Base-by-base conservation (phyloP, 2,113 vertebrate genomes). In the Polyodon spathula region DNA sequence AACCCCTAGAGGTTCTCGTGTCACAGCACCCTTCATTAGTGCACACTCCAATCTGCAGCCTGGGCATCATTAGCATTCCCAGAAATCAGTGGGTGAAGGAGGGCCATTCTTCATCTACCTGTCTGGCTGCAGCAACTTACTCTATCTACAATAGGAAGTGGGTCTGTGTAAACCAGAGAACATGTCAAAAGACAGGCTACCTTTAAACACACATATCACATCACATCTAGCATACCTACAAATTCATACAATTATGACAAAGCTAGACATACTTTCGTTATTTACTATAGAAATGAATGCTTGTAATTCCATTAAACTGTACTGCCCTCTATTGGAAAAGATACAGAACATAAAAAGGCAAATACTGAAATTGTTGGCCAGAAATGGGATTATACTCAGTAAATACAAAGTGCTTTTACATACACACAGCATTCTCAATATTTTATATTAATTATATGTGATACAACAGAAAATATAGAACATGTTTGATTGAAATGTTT, bases 301-400 rank as follows among this genome's bases (percentile, higher is more conserved):
- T 37, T 63, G 62, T 64, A 66, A 75, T 75, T 84, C 80, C 73
- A 78, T 80, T 81, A 80, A 78, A 84, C 81, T 78, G 81, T 68
- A 85, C 82, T 73, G 82, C 88, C 88, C 88, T 89, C 87, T 91
- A 75, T 89, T 90, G 89, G 88, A 82, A 79, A 75, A 73, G 58
- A 43, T 56, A 40, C 6, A 60, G 27, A 58, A 68, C 64, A 69
- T 72, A 70, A 73, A 73, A 37, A 12, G 4, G 37, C 58, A 14
- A 8, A 15, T 27, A 61, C 12, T 38, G 46, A 16, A 11, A 14
- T 8, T 38, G 12, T 12, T 4, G 5, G 17, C 27, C 5, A 12
- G 37, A 38, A 57, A 46, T 48, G 16, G n/a, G 14, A 16, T 9
- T 17, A 15, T 15, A 8, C 37, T 9, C 12, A 57, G 14, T 14